Conservation (phyloP, 2,797 vertebrate genomes). For the Channallabes apus region DNA sequence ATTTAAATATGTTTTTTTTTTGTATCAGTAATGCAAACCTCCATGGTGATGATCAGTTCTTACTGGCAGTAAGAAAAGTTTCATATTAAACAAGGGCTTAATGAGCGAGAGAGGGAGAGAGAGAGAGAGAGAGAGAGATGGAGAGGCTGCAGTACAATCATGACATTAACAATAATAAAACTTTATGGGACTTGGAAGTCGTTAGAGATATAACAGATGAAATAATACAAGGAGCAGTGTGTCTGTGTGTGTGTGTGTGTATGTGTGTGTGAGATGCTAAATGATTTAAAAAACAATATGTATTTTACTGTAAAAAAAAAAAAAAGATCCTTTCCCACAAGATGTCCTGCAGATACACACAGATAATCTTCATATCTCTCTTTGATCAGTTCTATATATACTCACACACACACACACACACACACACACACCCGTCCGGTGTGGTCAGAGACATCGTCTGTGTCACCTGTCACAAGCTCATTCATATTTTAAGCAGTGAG, state of each 20-base stretch:
- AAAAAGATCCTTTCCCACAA: too few relatives aligned
- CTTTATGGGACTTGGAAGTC: background rate
- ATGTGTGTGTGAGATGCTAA: too few relatives aligned
- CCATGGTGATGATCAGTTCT: background rate
- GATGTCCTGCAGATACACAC: background rate
- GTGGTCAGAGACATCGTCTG: background rate
- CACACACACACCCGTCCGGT: background rate
- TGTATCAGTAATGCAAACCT: background rate
- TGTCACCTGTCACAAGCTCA: constrained; percentile 30
- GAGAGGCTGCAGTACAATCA: background rate
- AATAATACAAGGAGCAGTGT: background rate
- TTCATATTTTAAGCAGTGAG: constrained; percentile 37
- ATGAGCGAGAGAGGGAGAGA: background rate
- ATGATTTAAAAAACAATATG: background rate
- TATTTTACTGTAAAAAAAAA: background rate
- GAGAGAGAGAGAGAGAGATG: background rate
- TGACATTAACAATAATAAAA: background rate
- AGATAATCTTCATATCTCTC: background rate
- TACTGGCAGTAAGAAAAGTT: background rate
- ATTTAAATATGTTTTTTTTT: background rate
- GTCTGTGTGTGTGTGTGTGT: background rate
- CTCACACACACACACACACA: background rate
- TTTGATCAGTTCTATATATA: constrained; percentile 8
- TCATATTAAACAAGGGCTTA: background rate
- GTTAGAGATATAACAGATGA: background rate